Evolutionary conservation across 1,140 invertebrate species (phyloP), one percentile per base, ranked within the genome.

Genomic region (Paraescarpia echinospica): DNA sequence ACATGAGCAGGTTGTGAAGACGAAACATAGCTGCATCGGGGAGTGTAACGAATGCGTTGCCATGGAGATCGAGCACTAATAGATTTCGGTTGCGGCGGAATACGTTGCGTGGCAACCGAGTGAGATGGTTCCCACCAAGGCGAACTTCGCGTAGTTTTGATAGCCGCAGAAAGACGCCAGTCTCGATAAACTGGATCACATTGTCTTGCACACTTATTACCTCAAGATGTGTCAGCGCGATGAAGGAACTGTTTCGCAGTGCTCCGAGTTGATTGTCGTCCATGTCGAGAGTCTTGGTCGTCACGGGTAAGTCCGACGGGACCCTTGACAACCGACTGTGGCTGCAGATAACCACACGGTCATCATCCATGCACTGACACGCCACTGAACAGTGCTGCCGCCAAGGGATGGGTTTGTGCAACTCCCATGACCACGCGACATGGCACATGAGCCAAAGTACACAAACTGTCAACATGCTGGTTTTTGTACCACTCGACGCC

Each of bases 121-220:
- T 91, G 18, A 95, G 93, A 22, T 91, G 91, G 92, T 95, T 95
- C 18, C 93, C 89, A 18, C 92, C 93, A 4, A 95, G 93, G 59
- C 92, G 91, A 18, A 95, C 92, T 35, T 90, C 92, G 27, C 92
- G 93, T n/a, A 95, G 92, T 31, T 94, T 92, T 33, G 91, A 41
- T 22, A 95, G 92, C 35, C 94, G 93, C 1, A 88, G 88, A 34
- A 95, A 94, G 18, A 93, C 93, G 48, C 94, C 89, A 31, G 41
- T 92, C 33, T 93, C 92, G 27, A 95, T 89, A 1, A 77, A 89
- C 35, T 93, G 92, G 35, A 95, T 93, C 27, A 77, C 92, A 88
- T 95, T 95, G n/a, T 93, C n/a, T 12, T 94, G 94, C 14, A 95
- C 93, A 92, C 94, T 94, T 8, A 95, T 92, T 1, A 94, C 89